These are phyloP conservation scores for Rhagoletis zephyria DNA, from an alignment of 1,140 invertebrate species.

Conservation along the genomic window DNA sequence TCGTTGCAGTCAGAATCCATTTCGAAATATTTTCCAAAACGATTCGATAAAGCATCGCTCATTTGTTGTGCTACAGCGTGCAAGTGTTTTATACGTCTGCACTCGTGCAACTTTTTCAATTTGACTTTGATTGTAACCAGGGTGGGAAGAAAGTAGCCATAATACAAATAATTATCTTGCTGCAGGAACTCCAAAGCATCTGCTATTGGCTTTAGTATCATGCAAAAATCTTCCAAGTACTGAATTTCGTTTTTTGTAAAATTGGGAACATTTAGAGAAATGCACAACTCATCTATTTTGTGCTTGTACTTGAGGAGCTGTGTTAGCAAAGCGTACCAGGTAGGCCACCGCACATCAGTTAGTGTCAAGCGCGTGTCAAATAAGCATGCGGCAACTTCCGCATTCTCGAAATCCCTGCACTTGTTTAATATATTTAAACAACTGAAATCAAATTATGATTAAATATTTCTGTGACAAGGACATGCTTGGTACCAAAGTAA, in stretches of 20 bases:
- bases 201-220: slow-evolving; percentile 37
- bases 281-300: slow-evolving; percentile 13
- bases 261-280: background rate
- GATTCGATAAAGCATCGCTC: slow-evolving; percentile 9
- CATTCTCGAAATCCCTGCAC: background rate
- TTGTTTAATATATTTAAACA: background rate
- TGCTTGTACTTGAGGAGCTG: background rate
- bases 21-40: slow-evolving; percentile 29
- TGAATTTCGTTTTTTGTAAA: background rate
- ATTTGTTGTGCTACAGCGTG: background rate
- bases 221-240: slow-evolving; percentile 2
- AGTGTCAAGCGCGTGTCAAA: background rate
- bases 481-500: background rate
- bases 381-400: slow-evolving; percentile 2
- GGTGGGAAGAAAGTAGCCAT: slow-evolving; percentile 18
- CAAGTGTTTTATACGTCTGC: slow-evolving; percentile 32
- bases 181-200: slow-evolving; percentile 30
- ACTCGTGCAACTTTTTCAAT: slow-evolving; percentile 27
- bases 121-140: slow-evolving; percentile 19
- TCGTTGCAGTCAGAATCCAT: background rate
- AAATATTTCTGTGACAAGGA: background rate
- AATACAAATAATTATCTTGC: slow-evolving; percentile 29
- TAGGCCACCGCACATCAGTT: background rate
- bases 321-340: slow-evolving; percentile 32
- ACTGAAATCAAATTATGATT: slow-evolving; percentile 50